Evolutionary conservation across 2,797 vertebrate genomes (phyloP).

Genomic region (Chaetodon trifasciatus): DNA sequence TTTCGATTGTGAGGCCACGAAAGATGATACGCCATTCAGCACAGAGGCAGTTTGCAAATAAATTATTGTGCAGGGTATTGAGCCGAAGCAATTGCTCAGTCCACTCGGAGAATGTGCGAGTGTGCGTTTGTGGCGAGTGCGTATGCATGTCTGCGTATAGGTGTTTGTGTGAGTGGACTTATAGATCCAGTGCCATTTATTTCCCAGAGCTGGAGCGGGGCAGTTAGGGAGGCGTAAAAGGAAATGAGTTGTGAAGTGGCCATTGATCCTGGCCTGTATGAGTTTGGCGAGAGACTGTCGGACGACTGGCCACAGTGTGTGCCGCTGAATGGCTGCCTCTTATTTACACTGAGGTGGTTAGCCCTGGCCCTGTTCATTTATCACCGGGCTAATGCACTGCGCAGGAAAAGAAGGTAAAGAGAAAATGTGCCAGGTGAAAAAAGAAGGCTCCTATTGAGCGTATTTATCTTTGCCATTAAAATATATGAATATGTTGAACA

Average conservation of each 20-base stretch:
- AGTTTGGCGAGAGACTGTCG: constrained; percentile 66
- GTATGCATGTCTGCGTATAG: constrained; percentile 35
- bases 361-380: constrained; percentile 70
- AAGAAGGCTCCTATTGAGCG: constrained; percentile 9
- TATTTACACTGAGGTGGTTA: constrained; percentile 80
- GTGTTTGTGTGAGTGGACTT: constrained; percentile 76
- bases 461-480: not conserved
- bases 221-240: constrained; percentile 89
- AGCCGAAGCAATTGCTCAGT: constrained; percentile 73
- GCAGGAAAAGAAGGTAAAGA: not conserved
- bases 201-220: constrained; percentile 80
- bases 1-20: constrained; percentile 72
- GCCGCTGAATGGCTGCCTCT: constrained; percentile 70
- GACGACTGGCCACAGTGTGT: constrained; percentile 69
- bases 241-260: constrained; percentile 90
- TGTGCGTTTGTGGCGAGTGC: constrained; percentile 42
- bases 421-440: constrained; percentile 37
- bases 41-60: constrained; percentile 72
- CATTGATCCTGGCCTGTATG: constrained; percentile 84
- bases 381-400: constrained; percentile 61
- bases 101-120: constrained; percentile 50
- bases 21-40: constrained; percentile 74
- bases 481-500: constrained; percentile 1
- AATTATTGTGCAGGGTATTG: constrained; percentile 77
- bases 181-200: constrained; percentile 86